Evolutionary conservation across 2,888 invertebrate species (phyloP), one percentile per base, ranked within the genome.

Genomic region (Alentia gelatinosa): DNA sequence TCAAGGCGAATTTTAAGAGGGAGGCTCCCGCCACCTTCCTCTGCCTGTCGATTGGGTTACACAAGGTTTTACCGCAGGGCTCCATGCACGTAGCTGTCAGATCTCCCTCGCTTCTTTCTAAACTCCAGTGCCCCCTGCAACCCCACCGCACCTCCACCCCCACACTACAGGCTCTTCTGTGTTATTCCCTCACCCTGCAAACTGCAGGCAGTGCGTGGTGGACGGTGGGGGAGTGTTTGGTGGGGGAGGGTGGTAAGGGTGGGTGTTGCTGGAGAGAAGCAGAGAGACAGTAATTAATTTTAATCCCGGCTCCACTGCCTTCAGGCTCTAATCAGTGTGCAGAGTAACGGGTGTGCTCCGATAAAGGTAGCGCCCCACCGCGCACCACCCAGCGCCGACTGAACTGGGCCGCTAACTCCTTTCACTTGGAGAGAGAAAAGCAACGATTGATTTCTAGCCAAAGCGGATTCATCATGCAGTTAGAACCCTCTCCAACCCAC

Each of bases 201-300:
- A 56, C 56, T 12, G 56, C 19, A 56, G 56, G 19, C 56, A 3
- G 1, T 1, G 47, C 47, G 47, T 74, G 74, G 15, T 74, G 26
- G 19, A 19, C 79, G 23, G 79, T 35, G 37, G 30, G 35, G 4
- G 30, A 9, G 26, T 39, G 39, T 7, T 79, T 4, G 79, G 12
- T 79, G 9, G 7, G 19, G 79, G 39, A 35, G 5, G 35, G 79
- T 23, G 39, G 79, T 4, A 39, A 35, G 79, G 37, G 37, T 37
- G 39, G 79, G 37, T 15, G 79, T 35, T 12, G 79, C 79, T 39
- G 9, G n/a, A 37, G 79, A 79, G n/a, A n/a, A 79, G 39, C 19
- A 50, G 42, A 23, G 47, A 47, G 86, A 86, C 50, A 86, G 86
- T 86, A 86, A 86, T 86, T 86, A 86, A 47, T 86, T 86, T 86